Percentiles rank a stretch among this genome's conserved stretches.
Conservation (phyloP, 2,113 vertebrate genomes). For the Pollachius pollachius region DNA sequence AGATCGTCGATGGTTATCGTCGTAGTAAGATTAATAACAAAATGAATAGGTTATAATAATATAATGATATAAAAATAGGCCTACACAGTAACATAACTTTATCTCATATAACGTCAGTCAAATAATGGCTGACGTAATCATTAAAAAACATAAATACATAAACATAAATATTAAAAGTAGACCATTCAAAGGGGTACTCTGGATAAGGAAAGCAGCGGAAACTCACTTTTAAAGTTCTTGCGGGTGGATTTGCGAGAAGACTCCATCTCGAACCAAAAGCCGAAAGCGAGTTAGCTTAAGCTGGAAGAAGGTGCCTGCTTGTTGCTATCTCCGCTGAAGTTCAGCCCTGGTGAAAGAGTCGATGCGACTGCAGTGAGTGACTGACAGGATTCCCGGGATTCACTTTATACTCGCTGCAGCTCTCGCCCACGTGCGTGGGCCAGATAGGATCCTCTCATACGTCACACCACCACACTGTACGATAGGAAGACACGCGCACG, state of each 20-base stretch:
- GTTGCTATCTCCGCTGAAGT: conserved; percentile 78
- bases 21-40: no score
- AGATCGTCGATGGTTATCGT: no score
- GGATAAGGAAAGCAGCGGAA: no score
- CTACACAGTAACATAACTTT: no score
- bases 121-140: no score
- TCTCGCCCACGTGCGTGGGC: conserved; percentile 63
- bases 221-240: conserved; percentile 71
- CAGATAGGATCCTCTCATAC: conserved; percentile 62
- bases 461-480: conserved; percentile 52
- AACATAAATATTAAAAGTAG: not conserved
- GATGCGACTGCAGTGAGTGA: conserved; percentile 62
- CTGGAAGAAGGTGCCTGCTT: conserved; percentile 67
- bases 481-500: conserved; percentile 14
- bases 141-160: no score
- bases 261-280: conserved; percentile 76
- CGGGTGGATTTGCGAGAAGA: conserved; percentile 47
- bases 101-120: no score
- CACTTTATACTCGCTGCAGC: conserved; percentile 57
- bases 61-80: no score
- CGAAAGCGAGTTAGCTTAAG: conserved; percentile 81
- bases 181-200: not conserved
- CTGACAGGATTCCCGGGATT: conserved; percentile 18
- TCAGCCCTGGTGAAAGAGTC: conserved; percentile 67
- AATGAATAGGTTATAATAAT: no score